These are phyloP conservation scores for Scaptomyza flava DNA, from an alignment of 2,888 invertebrate species.

Conservation along the genomic window DNA sequence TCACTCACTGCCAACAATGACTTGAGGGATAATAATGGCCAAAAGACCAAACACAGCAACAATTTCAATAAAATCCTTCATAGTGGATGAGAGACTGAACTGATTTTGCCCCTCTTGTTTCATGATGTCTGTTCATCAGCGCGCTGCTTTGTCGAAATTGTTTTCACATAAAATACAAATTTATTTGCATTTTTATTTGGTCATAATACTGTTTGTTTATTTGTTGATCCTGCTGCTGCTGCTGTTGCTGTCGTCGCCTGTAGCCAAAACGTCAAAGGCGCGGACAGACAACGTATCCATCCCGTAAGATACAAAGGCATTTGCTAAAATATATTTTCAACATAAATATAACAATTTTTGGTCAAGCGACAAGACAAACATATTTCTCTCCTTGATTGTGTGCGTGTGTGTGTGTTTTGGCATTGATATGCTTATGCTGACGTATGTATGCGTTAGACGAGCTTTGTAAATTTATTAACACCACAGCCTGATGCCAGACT, in stretches of 20 bases:
- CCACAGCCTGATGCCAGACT: constrained; percentile 63
- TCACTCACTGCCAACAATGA: constrained; percentile 39
- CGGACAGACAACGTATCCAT: constrained; percentile 56
- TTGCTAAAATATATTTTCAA: constrained; percentile 39
- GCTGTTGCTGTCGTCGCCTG: constrained; percentile 34
- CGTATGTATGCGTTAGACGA: constrained; percentile 41
- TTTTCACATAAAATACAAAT: constrained; percentile 78
- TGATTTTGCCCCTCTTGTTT: not conserved
- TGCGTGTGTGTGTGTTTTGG: constrained; percentile 23
- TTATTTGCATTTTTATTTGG: constrained; percentile 81
- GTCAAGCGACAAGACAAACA: constrained; percentile 49
- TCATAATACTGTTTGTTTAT: constrained; percentile 77
- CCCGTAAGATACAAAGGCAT: constrained; percentile 42
- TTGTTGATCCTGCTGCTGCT: constrained; percentile 34
- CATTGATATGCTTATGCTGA: constrained; percentile 68
- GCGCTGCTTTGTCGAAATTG: constrained; percentile 64
- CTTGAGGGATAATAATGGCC: constrained; percentile 52
- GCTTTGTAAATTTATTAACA: constrained; percentile 66
- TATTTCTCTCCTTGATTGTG: constrained; percentile 13
- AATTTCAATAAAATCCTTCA: constrained; percentile 75
- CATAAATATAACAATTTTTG: constrained; percentile 43
- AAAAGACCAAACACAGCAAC: constrained; percentile 37
- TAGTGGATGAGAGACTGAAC: constrained; percentile 37
- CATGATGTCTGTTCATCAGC: constrained; percentile 48
- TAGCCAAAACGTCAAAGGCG: constrained; percentile 59